Percentiles rank a stretch among this genome's conserved stretches.
phyloP scores from a whole-genome alignment of 2,888 invertebrate species.

The Trachelus troglodyta region DNA sequence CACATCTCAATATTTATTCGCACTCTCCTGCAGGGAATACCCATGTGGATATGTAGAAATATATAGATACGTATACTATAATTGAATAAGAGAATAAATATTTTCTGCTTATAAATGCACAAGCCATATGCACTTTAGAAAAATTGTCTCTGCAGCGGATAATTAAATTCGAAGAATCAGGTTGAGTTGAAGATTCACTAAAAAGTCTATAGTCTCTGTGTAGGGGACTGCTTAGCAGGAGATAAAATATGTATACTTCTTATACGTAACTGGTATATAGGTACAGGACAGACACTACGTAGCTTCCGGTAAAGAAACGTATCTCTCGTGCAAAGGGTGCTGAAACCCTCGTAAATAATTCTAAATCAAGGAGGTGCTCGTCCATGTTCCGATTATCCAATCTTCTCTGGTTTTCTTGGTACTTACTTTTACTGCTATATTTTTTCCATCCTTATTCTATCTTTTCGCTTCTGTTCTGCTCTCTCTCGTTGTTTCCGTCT shows the following conservation, averaged over 20 bases:
- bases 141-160: neutral
- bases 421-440: neutral
- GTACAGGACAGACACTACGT: neutral
- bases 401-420: neutral
- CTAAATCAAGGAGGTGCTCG: neutral
- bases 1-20: constrained; percentile 48
- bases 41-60: neutral
- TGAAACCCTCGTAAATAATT: neutral
- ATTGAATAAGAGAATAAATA: neutral
- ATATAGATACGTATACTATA: neutral
- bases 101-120: neutral
- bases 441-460: constrained; percentile 6
- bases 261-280: neutral
- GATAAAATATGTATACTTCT: neutral
- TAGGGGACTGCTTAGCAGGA: neutral
- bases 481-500: neutral
- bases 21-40: neutral
- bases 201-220: too few relatives aligned
- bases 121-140: neutral
- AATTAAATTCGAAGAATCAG: neutral
- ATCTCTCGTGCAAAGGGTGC: neutral
- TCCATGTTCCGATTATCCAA: neutral
- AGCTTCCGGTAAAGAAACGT: neutral
- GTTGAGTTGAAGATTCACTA: neutral
- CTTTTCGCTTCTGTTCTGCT: constrained; percentile 8